Base-by-base conservation (phyloP, 2,888 invertebrate species). In the Hirtodrosophila histrioides region DNA sequence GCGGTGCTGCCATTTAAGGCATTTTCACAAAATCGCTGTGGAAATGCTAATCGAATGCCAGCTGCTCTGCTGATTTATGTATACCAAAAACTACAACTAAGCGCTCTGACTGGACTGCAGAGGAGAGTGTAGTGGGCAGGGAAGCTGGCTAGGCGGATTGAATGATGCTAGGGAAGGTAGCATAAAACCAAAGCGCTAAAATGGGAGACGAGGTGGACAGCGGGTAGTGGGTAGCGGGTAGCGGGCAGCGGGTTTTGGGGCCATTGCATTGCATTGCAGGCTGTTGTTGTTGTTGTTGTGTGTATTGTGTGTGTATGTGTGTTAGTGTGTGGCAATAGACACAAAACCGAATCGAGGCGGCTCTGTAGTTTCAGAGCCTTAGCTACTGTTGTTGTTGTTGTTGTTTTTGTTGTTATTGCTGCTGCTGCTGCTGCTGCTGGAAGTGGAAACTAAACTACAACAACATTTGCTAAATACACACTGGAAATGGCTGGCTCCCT, bases 391-490 rank as follows among this genome's bases (percentile, higher is more conserved):
- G 1, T 17, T 17, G 17, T 17, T 17, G 17, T 17, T 17, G 17
- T 17, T 17, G 17, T 17, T 17, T 1, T 17, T 17, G n/a, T n/a
- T n/a, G n/a, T n/a, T n/a, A n/a, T n/a, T n/a, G n/a, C 27, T 27
- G 27, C 27, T 17, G 53, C 33, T 56, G 44, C 7, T 63, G 23
- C 9, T 29, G 51, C 23, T 53, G 62, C 71, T 81, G 80, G 80
- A 82, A 81, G 80, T 86, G 78, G 66, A 78, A 84, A 71, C 87
- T 84, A 76, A 79, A 69, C 76, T 75, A 61, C 75, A 76, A 64
- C 71, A 81, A 69, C 81, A 80, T 65, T 84, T 81, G 78, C 87
- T 87, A 82, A 82, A 82, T 87, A 87, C 82, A 87, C 87, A 82
- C 86, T 82, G 82, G 82, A 82, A 81, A 84, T 85, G 70, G 81